Percentiles rank a stretch among this genome's conserved stretches.
These are phyloP conservation scores for Phaenicophaeus curvirostris DNA, from an alignment of 2,797 vertebrate genomes.

Conservation along the genomic window DNA sequence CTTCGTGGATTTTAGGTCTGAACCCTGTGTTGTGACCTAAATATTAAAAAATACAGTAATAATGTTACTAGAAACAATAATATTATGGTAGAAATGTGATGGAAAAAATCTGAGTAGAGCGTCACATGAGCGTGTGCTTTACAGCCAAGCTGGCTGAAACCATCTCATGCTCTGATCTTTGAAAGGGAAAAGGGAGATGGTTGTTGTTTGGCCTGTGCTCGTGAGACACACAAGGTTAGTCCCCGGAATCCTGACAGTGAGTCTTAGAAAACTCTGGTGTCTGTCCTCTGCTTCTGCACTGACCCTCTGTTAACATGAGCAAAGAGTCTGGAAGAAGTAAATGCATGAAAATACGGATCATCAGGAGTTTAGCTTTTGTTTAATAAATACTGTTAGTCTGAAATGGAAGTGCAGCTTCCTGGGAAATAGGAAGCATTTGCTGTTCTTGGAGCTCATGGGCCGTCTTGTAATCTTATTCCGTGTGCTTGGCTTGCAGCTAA, in stretches of 20 bases:
- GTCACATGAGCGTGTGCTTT: rapidly evolving
- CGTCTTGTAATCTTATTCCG: not conserved
- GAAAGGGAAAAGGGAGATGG: not conserved
- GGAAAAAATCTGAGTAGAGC: not conserved
- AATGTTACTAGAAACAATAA: not conserved
- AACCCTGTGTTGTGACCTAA: not conserved
- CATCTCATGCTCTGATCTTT: rapidly evolving
- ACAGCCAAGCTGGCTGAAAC: not conserved
- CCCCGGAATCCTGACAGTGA: not conserved
- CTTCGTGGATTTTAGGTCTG: not conserved
- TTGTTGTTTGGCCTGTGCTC: no score
- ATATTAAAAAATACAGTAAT: not conserved
- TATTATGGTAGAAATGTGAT: not conserved
- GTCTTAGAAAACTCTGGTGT: not conserved
- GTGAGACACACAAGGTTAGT: not conserved
- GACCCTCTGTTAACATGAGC: not conserved
- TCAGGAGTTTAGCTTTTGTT: not conserved
- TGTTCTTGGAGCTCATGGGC: not conserved
- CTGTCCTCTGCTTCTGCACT: not conserved
- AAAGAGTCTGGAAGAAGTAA: not conserved
- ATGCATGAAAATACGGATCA: rapidly evolving
- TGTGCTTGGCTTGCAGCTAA: slow-evolving; percentile 69
- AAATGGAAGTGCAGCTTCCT: not conserved
- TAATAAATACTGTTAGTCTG: not conserved
- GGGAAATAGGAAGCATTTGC: not conserved